phyloP scores from a whole-genome alignment of 2,113 vertebrate genomes.

The Etheostoma spectabile region DNA sequence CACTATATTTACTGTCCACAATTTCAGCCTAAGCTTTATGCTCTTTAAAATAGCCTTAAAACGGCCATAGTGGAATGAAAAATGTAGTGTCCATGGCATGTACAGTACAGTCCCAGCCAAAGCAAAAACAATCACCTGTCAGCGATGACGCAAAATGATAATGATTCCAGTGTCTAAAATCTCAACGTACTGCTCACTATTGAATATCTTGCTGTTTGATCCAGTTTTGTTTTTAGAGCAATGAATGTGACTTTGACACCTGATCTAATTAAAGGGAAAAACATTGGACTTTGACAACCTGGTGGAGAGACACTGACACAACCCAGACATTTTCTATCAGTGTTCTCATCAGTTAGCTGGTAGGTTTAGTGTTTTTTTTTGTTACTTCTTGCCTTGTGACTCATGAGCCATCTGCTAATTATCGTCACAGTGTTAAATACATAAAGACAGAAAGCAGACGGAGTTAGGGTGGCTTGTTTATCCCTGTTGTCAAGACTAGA shows the following conservation, averaged over 20 bases:
- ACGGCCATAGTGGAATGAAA: too few species aligned
- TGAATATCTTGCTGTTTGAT: background rate
- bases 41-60: too few species aligned
- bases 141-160: too few species aligned
- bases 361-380: slow-evolving; percentile 6
- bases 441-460: slow-evolving; percentile 63
- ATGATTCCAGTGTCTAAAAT: background rate
- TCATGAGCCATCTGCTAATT: slow-evolving; percentile 74
- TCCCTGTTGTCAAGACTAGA: slow-evolving; percentile 49
- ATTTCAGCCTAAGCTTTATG: too few species aligned
- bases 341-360: slow-evolving; percentile 3
- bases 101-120: too few species aligned
- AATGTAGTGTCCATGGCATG: too few species aligned
- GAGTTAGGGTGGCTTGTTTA: slow-evolving; percentile 72
- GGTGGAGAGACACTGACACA: background rate
- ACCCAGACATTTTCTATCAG: slow-evolving; percentile 4
- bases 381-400: slow-evolving; percentile 27
- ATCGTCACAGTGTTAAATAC: slow-evolving; percentile 58
- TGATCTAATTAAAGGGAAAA: background rate
- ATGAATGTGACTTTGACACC: background rate
- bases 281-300: background rate
- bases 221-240: too few species aligned
- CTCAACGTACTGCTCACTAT: background rate
- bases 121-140: too few species aligned
- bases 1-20: too few species aligned